Percentiles rank a stretch among this genome's conserved stretches.
phyloP scores from a whole-genome alignment of 35 echinoderm and acorn worm species.

The Lytechinus variegatus region DNA sequence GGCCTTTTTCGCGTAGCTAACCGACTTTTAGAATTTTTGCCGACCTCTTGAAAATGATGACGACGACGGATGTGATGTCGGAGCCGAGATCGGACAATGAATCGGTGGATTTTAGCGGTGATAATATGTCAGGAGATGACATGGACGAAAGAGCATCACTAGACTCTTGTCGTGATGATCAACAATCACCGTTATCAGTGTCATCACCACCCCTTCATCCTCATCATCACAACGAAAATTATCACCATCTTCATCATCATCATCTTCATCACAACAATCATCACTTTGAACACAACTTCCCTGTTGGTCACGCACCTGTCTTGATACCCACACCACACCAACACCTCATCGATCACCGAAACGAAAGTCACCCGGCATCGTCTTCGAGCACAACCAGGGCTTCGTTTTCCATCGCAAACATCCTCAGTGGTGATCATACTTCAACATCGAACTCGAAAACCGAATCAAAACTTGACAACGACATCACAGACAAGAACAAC shows the following conservation, averaged over 20 bases:
- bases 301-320: constrained; percentile 26
- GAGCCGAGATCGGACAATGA: constrained; percentile 38
- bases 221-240: neutral
- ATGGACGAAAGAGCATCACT: constrained; percentile 32
- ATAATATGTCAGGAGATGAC: constrained; percentile 36
- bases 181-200: neutral
- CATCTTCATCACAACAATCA: constrained; percentile 45
- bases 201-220: neutral
- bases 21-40: neutral
- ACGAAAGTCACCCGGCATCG: neutral
- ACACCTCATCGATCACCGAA: constrained; percentile 42
- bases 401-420: constrained; percentile 39
- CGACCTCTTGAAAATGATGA: constrained; percentile 14
- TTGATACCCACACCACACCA: constrained; percentile 25
- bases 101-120: constrained; percentile 37
- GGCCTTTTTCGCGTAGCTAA: neutral
- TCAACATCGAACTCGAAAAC: constrained; percentile 41
- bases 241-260: constrained; percentile 32
- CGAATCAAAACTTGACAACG: constrained; percentile 42
- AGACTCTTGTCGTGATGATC: neutral
- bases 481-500: constrained; percentile 40
- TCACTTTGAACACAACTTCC: constrained; percentile 18
- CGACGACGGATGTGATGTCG: constrained; percentile 15
- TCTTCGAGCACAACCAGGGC: neutral
- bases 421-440: constrained; percentile 21